Evolutionary conservation across 1,140 invertebrate genomes (phyloP), one percentile per base, ranked within the genome.

Genomic region (Diorhabda carinulata): DNA sequence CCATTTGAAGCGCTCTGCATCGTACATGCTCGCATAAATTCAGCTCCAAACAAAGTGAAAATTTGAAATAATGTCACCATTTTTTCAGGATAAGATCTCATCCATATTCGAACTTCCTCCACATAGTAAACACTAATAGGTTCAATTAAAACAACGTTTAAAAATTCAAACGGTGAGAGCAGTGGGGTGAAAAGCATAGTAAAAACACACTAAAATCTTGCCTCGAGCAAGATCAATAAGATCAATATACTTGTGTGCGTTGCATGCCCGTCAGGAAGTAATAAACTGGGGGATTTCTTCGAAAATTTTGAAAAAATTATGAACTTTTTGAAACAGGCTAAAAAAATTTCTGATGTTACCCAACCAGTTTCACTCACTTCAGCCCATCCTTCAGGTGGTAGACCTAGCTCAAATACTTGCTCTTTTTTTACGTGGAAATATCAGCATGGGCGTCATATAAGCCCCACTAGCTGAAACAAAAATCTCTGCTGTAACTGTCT

Each of bases 321-420:
- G 52, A 56, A 56, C 52, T 56, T n/a, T n/a, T 56, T 56, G 6
- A 56, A 56, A 6, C 52, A 56, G 52, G 52, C 52, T n/a, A 1
- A 56, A 2, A 56, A 7, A 56, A 56, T 56, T 56, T 56, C 52
- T 7, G 52, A 56, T 2, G n/a, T 56, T 6, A 56, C 52, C 52
- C 52, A 56, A n/a, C 52, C 52, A 56, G 6, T 56, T 6, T 56
- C 52, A 56, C 52, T 56, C 52, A 56, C 52, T 56, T 56, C 52
- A 7, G 52, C 52, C 52, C 52, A 56, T 56, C 52, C 52, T 56
- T n/a, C 52, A 56, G 52, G 52, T 56, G 52, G 6, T 56, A 56
- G n/a, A 56, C 52, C 52, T 56, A 56, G 52, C 52, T 56, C 6
- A n/a, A 56, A 56, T 2, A 7, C 52, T 56, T 56, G 6, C 52